phyloP scores from a whole-genome alignment of 2,113 vertebrate species.

The Piliocolobus tephrosceles region DNA sequence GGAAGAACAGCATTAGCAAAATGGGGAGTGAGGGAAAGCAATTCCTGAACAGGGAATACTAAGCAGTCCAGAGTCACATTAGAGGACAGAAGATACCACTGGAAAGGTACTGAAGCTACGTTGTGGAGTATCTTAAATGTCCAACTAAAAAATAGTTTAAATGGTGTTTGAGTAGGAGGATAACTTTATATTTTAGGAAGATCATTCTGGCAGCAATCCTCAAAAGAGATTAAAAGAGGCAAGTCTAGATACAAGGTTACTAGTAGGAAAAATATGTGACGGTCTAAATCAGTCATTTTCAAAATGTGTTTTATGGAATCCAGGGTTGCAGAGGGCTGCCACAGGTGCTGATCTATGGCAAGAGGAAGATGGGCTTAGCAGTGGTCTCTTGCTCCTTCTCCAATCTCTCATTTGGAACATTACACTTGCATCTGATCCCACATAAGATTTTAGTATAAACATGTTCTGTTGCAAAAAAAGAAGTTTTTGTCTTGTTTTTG shows the following conservation, averaged over 20 bases:
- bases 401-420: background rate
- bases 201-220: background rate
- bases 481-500: background rate
- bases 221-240: background rate
- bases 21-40: background rate
- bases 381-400: background rate
- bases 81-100: background rate
- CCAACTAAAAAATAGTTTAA: background rate
- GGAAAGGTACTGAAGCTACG: background rate
- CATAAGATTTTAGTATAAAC: background rate
- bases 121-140: background rate
- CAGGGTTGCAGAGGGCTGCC: background rate
- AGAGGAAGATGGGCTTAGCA: background rate
- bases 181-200: background rate
- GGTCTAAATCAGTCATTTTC: background rate
- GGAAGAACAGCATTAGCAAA: slow-evolving; percentile 3
- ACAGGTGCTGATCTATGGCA: background rate
- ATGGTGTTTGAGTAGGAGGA: background rate
- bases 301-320: background rate
- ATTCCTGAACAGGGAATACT: background rate
- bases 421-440: background rate
- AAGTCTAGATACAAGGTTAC: background rate
- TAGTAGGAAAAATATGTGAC: background rate
- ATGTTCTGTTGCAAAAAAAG: background rate
- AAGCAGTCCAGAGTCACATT: background rate